Evolutionary conservation across 1,140 invertebrate species (phyloP).

Genomic region (Holotrichia oblita): DNA sequence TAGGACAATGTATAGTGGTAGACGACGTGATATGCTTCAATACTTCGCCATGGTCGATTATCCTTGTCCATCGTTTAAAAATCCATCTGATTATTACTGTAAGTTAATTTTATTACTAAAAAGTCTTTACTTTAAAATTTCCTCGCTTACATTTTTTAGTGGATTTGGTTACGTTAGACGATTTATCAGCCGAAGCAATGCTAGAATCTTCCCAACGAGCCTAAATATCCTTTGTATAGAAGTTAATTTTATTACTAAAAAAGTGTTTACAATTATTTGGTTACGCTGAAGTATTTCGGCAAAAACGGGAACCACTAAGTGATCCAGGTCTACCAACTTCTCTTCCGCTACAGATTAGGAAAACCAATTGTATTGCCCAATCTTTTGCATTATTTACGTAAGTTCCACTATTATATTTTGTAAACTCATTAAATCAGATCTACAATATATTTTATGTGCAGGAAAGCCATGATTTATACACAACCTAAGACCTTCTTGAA

Average conservation of each 20-base stretch:
- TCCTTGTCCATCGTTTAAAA: constrained; percentile 95
- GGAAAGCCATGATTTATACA: constrained; percentile 74
- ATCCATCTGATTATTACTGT: constrained; percentile 96
- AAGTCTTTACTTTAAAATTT: background rate
- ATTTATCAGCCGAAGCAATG: constrained; percentile 91
- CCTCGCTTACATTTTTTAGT: constrained; percentile 68
- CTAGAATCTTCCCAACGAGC: constrained; percentile 91
- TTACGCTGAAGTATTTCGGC: constrained; percentile 82
- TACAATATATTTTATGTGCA: constrained; percentile 55
- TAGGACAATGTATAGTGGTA: constrained; percentile 89
- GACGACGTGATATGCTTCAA: constrained; percentile 86
- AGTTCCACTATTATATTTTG: constrained; percentile 56
- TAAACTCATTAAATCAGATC: too few species aligned
- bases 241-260: too few species aligned
- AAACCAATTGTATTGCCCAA: constrained; percentile 71
- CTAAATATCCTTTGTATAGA: too few species aligned
- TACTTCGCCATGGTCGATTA: constrained; percentile 95
- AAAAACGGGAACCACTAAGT: constrained; percentile 72
- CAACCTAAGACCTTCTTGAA: constrained; percentile 86
- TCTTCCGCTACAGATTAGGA: constrained; percentile 72
- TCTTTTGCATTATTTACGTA: constrained; percentile 77
- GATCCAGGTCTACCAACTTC: constrained; percentile 81
- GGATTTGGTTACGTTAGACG: constrained; percentile 92
- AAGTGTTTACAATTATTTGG: too few species aligned
- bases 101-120: constrained; percentile 62